Conservation (phyloP, 1,140 invertebrate genomes). For the Hyphantria cunea region DNA sequence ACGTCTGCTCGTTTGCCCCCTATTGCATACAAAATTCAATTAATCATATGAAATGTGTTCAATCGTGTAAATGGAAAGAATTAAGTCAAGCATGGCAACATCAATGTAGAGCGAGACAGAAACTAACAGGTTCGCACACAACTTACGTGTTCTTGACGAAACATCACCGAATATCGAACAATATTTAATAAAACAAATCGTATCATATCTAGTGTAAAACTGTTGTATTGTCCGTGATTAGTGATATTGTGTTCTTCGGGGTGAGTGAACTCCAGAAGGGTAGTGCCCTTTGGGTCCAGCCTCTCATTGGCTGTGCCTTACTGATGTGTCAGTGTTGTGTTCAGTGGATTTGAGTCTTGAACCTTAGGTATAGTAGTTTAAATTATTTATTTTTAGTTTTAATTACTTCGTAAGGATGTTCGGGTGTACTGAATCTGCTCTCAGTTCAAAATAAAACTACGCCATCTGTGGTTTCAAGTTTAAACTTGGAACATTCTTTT, state of each 20-base stretch:
- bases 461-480: too few relatives aligned
- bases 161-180: constrained; percentile 27
- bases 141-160: constrained; percentile 24
- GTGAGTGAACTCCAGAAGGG: neutral
- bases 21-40: too few relatives aligned
- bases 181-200: constrained; percentile 21
- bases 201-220: constrained; percentile 8
- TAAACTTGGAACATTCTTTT: too few relatives aligned
- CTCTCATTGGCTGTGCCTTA: constrained; percentile 6
- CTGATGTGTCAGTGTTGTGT: constrained; percentile 3
- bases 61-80: too few relatives aligned
- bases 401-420: too few relatives aligned
- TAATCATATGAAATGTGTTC: too few relatives aligned
- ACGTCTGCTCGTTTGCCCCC: too few relatives aligned
- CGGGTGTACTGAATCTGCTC: too few relatives aligned
- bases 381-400: neutral
- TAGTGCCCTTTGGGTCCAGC: constrained; percentile 1
- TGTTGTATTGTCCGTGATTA: constrained; percentile 9
- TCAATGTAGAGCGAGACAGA: constrained; percentile 24
- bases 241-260: neutral
- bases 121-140: constrained; percentile 25
- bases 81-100: constrained; percentile 5
- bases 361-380: neutral
- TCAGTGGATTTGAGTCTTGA: neutral
- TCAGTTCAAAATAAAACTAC: too few relatives aligned